Evolutionary conservation across 2,888 invertebrate species (phyloP), one percentile per base, ranked within the genome.

Genomic region (Dermolepida albohirtum): DNA sequence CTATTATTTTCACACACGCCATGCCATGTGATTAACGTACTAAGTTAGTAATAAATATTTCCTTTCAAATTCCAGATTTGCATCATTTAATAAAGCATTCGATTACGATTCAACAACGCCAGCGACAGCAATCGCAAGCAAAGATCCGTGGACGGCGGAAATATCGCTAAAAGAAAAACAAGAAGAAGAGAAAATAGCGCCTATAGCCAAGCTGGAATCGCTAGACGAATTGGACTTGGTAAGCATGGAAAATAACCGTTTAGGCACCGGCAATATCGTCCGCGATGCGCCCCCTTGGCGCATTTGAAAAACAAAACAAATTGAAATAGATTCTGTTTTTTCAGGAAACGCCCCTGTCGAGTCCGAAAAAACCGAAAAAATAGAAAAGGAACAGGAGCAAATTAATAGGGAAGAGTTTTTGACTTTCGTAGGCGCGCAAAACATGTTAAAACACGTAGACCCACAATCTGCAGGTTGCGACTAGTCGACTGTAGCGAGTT

Each of bases 151-250:
- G 77, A 34, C 34, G 34, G 70, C 74, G 44, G 77, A 77, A 44
- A 68, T 72, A 49, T 67, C 71, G 27, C 70, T 73, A 54, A 71
- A 69, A 49, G 75, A 75, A 40, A 66, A 78, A 14, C 70, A 71
- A 49, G 81, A 82, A 54, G 81, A 82, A 55, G 83, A 83, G 66
- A 82, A 80, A 75, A 76, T 75, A 49, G 89, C 89, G 72, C 89
- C 89, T 44, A 89, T 89, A 72, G 89, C 89, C 65, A 87, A 88
- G 79, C 83, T 89, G 75, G 89, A 89, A 79, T 89, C 89, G 49
- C 81, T 89, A 75, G 89, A 89, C 78, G 89, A 89, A 82, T 82
- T 88, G 73, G 87, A 87, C 79, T 85, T 88, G 81, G 88, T 83
- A 78, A 79, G 76, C 67, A 39, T 43, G 8, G 43, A 54, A 39